Base-by-base conservation (phyloP, 2,888 invertebrate species). In the Coelogynopora nodosa region DNA sequence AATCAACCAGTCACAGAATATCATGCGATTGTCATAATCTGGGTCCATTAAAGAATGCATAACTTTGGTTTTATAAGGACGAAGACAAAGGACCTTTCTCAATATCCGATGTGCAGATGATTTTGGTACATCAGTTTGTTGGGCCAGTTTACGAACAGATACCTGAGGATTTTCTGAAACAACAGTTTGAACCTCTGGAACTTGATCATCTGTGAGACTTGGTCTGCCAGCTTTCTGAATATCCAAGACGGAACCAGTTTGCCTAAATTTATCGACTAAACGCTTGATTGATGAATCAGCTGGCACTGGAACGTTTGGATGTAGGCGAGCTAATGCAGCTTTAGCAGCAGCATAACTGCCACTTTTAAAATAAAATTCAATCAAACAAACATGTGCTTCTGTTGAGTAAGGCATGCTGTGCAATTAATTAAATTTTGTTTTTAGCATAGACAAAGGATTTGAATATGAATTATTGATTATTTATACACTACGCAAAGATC, bases 71-170 rank as follows among this genome's bases (percentile, higher is more conserved):
- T 74, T 74, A 74, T 74, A 74, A 74, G 18, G 49, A 49, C 49
- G 49, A 49, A 49, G 49, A 49, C 49, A 49, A 49, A 49, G 49
- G 74, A 74, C 74, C 74, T 74, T 74, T 74, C 74, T 74, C 74
- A 74, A 74, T 74, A 74, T 74, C 74, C 74, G 27, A 74, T 74
- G 74, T 74, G 74, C 74, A 74, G 74, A 74, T 74, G 74, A 74
- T 74, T 74, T 74, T 74, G 74, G 74, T 74, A 74, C 74, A 74
- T 74, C 74, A 74, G 74, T 74, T 74, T 74, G 74, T 74, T 74
- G 74, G 74, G 74, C 74, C 74, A 74, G 74, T 74, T 74, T 74
- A 74, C 74, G 74, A 74, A 74, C 74, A 74, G 74, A 74, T 74
- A 74, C 23, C 74, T 74, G 74, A 74, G 74, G 27, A 74, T 74